Conservation (phyloP, 2,113 vertebrate genomes). For the Tinamus guttatus region DNA sequence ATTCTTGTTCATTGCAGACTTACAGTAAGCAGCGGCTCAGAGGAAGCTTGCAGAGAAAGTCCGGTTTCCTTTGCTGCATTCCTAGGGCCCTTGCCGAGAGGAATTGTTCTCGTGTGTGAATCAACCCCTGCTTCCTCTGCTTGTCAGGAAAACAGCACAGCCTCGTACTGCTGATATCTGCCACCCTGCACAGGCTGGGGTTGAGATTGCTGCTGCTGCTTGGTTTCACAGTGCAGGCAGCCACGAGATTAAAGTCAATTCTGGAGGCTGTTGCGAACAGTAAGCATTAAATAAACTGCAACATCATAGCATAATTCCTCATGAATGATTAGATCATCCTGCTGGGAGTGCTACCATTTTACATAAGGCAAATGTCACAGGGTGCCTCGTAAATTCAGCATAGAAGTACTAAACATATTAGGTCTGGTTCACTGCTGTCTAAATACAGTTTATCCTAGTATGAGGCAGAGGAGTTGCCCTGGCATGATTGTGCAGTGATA, state of each 20-base stretch:
- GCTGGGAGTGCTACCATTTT: constrained; percentile 61
- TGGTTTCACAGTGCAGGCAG: background rate
- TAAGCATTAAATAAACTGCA: constrained; percentile 58
- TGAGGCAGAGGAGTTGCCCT: background rate
- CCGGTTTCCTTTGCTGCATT: constrained; percentile 61
- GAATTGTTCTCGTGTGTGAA: constrained; percentile 39
- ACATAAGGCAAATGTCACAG: constrained; percentile 58
- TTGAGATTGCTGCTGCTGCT: background rate
- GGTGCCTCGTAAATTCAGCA: constrained; percentile 57
- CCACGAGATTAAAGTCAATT: constrained; percentile 49
- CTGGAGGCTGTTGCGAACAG: constrained; percentile 40
- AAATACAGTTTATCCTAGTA: constrained; percentile 23
- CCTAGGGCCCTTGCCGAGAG: constrained; percentile 53
- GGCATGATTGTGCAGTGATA: background rate
- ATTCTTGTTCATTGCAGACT: constrained; percentile 6
- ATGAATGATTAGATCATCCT: constrained; percentile 58
- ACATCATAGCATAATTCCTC: constrained; percentile 18
- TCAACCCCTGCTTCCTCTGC: constrained; percentile 43
- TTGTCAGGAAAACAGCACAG: constrained; percentile 35
- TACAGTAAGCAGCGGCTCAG: constrained; percentile 44
- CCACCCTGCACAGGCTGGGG: background rate
- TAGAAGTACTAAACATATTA: constrained; percentile 38
- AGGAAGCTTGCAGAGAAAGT: constrained; percentile 56
- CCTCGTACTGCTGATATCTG: background rate
- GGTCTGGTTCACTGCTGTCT: constrained; percentile 50